Base-by-base conservation (phyloP, 1,140 invertebrate species). In the Drosophila tropicalis region DNA sequence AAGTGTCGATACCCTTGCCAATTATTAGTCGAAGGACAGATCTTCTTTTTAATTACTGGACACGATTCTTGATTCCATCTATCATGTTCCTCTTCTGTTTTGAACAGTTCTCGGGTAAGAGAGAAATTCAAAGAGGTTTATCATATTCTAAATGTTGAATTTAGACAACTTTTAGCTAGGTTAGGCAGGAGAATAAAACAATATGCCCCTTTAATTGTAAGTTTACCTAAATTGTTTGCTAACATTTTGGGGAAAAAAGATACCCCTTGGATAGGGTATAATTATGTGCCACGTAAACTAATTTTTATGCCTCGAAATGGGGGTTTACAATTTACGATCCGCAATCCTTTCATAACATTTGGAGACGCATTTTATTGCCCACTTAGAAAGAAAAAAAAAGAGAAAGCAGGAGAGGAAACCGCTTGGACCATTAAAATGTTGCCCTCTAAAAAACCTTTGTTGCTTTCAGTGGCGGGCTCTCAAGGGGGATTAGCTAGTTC, bases 231-330 rank as follows among this genome's bases (percentile, higher is more conserved):
- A 29, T 5, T 29, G 25, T 5, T 29, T 29, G 5, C 25, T 29
- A 29, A 29, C 5, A 29, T 29, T 29, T 47, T 1, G 15, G 6
- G 17, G 15, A 19, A 17, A 22, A 0, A 22, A 39, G 9, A 39
- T 39, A 13, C 3, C 12, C 44, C 19, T 51, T 3, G 10, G 9
- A 17, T 12, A 51, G 44, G 9, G 81, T 80, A 78, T 81, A 84
- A 85, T 86, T 86, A 85, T 85, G 78, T 85, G 81, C 78, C 67
- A 85, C 81, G 81, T 85, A 85, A 86, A 85, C 81, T 85, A 85
- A 85, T 85, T 85, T 85, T 77, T 77, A 86, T 78, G 44, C 44
- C 44, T 51, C n/a, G 10, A 51, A 51, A 51, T 19, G 44, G 44
- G 17, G 44, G 44, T 51, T 47, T 51, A 85, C 79, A 79, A 85